Evolutionary conservation across 2,797 vertebrate species (phyloP).

Genomic region (Molossus alvarezi): DNA sequence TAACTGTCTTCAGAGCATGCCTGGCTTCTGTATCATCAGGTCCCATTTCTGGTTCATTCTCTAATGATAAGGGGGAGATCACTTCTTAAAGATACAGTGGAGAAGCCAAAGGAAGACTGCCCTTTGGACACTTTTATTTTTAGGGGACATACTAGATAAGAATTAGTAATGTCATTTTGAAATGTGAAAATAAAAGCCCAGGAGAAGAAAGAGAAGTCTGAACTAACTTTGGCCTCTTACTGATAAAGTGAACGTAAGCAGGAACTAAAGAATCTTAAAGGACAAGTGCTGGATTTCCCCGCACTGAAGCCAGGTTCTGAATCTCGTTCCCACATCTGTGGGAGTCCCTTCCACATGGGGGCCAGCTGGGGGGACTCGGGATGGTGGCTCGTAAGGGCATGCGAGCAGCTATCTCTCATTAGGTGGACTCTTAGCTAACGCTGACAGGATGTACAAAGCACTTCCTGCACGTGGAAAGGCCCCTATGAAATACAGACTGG

Average conservation of each 20-base stretch:
- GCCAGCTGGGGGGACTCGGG: too few relatives aligned
- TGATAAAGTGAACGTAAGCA: neutral
- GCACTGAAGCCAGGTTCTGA: neutral
- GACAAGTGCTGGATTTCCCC: neutral
- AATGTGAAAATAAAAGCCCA: slow-evolving; percentile 30
- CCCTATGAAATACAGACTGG: fast-evolving
- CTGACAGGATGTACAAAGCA: neutral
- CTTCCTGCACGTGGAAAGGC: neutral
- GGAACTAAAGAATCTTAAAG: neutral
- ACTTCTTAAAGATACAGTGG: neutral
- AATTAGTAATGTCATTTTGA: slow-evolving; percentile 16
- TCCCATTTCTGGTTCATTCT: neutral
- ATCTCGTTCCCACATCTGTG: neutral
- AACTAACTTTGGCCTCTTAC: neutral
- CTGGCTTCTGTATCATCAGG: neutral
- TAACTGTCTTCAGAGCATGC: neutral
- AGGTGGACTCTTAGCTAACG: neutral
- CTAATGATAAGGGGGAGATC: neutral
- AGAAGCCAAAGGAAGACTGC: neutral
- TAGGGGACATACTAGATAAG: neutral
- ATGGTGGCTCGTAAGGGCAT: neutral
- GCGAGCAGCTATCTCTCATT: neutral
- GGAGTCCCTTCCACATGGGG: neutral
- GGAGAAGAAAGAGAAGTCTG: neutral
- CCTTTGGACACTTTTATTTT: neutral